Percentiles rank a stretch among this genome's conserved stretches.
Evolutionary conservation across 2,113 vertebrate genomes (phyloP).

Genomic region (Gallinago jamesoni): DNA sequence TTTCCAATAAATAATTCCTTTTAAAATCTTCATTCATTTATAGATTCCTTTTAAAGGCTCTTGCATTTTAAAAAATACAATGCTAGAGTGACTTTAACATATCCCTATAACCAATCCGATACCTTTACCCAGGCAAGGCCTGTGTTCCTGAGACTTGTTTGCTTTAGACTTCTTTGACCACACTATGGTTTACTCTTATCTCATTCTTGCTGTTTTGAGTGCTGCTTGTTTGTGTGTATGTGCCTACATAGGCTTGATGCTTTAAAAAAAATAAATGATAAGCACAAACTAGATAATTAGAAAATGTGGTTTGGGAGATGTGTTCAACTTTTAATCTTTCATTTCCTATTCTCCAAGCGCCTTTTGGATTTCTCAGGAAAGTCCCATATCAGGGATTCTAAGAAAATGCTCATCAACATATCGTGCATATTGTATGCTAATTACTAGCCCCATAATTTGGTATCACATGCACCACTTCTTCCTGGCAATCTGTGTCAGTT

Average conservation of each 20-base stretch:
- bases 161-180: neutral
- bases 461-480: neutral
- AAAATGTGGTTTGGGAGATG: neutral
- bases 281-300: neutral
- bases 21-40: neutral
- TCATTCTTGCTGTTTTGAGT: neutral
- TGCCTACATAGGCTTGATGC: neutral
- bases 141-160: neutral
- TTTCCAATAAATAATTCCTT: neutral
- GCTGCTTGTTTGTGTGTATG: neutral
- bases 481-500: neutral
- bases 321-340: constrained; percentile 18
- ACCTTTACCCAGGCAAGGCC: neutral
- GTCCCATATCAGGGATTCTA: neutral
- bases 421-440: neutral
- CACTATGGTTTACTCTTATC: accelerated
- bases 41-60: neutral
- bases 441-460: neutral
- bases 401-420: neutral
- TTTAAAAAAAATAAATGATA: neutral
- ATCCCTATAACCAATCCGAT: neutral
- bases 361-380: neutral
- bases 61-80: neutral
- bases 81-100: neutral
- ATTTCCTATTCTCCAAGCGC: neutral